phyloP scores from a whole-genome alignment of 2,888 invertebrate genomes.

The Galerucella calmariensis region DNA sequence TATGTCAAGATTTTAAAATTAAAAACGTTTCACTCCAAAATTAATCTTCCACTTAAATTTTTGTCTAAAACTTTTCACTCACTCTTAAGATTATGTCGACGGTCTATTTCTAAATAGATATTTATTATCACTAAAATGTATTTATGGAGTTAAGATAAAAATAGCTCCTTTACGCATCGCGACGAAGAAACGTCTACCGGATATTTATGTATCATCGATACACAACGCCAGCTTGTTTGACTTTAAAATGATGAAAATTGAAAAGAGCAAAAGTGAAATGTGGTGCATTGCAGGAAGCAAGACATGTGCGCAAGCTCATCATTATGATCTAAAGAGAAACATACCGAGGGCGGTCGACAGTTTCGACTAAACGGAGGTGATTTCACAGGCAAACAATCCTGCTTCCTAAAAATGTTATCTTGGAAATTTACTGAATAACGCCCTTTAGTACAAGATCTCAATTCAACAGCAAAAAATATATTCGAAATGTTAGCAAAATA shows the following conservation, averaged over 20 bases:
- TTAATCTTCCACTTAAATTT: neutral
- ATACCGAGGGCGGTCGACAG: conserved; percentile 15
- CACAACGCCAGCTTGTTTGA: neutral
- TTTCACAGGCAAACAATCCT: neutral
- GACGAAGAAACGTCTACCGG: neutral
- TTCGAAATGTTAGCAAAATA: too few species aligned
- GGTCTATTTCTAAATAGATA: conserved; percentile 10
- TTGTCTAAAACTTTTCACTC: neutral
- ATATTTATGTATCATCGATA: neutral
- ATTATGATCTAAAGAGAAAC: neutral
- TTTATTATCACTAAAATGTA: conserved; percentile 4
- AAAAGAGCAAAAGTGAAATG: conserved; percentile 24
- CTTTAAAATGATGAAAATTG: conserved; percentile 20
- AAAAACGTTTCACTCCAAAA: neutral
- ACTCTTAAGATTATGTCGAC: neutral
- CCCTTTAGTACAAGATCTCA: too few species aligned
- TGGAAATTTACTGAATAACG: too few species aligned
- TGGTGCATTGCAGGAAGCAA: conserved; percentile 50
- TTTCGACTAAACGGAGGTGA: neutral
- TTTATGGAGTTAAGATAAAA: conserved; percentile 14
- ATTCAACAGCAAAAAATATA: too few species aligned
- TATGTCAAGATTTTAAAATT: too few species aligned
- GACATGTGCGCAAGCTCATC: conserved; percentile 36
- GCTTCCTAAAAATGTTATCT: too few species aligned
- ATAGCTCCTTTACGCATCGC: conserved; percentile 8